Evolutionary conservation across 2,888 invertebrate genomes (phyloP).

Genomic region (Melipona beecheii): DNA sequence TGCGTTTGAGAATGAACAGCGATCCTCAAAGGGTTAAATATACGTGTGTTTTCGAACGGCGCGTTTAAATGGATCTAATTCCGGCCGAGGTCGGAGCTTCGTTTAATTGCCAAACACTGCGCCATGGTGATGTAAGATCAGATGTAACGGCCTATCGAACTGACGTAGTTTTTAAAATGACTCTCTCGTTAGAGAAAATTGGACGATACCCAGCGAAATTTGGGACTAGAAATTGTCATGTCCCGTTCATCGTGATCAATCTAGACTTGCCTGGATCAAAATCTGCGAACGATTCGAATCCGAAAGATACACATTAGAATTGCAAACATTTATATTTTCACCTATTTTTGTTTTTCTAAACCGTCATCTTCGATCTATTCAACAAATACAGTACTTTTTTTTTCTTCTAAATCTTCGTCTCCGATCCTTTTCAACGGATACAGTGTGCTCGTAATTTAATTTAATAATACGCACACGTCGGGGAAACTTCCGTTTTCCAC

Average conservation of each 20-base stretch:
- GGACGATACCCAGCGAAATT: slow-evolving; percentile 12
- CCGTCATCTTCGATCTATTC: no score
- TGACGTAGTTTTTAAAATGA: slow-evolving; percentile 23
- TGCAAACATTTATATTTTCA: not conserved
- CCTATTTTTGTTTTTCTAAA: not conserved
- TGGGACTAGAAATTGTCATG: slow-evolving; percentile 2
- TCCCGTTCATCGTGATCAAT: not conserved
- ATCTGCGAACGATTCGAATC: not conserved
- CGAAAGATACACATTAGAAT: not conserved
- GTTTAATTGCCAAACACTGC: slow-evolving; percentile 69
- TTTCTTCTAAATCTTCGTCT: no score
- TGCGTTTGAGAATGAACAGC: not conserved
- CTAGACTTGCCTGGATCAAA: not conserved
- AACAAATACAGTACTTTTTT: no score
- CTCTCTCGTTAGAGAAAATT: not conserved
- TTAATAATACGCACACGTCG: not conserved
- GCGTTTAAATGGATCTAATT: slow-evolving; percentile 65
- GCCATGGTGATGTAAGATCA: slow-evolving; percentile 56
- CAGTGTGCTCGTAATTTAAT: not conserved
- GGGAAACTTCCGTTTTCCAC: not conserved
- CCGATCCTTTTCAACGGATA: not conserved
- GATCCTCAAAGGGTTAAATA: slow-evolving; percentile 30
- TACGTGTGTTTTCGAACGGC: slow-evolving; percentile 48
- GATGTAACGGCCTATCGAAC: slow-evolving; percentile 45
- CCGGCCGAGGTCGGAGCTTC: slow-evolving; percentile 66